A percentile compares a stretch with the other conserved stretches of the same genome.
Conservation (phyloP, 2,888 invertebrate genomes). For the Amphipoea lucens region DNA sequence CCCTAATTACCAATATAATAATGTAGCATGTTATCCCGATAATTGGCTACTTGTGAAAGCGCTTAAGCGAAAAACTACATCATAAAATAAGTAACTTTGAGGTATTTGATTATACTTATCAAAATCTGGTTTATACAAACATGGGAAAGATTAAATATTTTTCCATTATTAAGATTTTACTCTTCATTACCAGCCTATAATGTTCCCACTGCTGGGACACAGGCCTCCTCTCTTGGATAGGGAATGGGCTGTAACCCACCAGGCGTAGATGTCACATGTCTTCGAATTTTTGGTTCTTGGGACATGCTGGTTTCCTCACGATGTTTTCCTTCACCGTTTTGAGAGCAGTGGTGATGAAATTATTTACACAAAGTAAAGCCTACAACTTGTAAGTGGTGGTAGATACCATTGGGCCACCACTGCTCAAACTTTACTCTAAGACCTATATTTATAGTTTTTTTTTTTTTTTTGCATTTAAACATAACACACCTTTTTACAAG, state of each 20-base stretch:
- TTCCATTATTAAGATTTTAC: background rate
- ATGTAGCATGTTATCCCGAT: background rate
- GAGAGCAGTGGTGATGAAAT: too few species aligned
- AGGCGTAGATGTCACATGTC: too few species aligned
- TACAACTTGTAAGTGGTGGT: too few species aligned
- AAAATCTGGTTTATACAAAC: background rate
- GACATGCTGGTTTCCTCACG: too few species aligned
- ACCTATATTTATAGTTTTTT: background rate
- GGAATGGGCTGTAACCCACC: background rate
- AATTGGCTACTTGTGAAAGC: background rate
- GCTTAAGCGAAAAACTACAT: background rate
- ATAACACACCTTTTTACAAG: background rate
- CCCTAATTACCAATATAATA: slow-evolving; percentile 12
- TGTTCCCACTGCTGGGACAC: background rate
- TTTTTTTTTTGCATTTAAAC: background rate
- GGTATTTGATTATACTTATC: background rate
- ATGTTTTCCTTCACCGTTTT: too few species aligned
- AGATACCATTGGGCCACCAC: too few species aligned
- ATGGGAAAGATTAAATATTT: background rate
- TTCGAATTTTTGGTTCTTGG: too few species aligned
- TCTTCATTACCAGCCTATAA: background rate
- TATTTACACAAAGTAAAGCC: too few species aligned
- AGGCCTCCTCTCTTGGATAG: background rate
- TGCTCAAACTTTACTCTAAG: background rate
- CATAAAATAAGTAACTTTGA: background rate